Evolutionary conservation across 2,113 vertebrate species (phyloP), one percentile per base, ranked within the genome.

Genomic region (Circaetus cinerascens): DNA sequence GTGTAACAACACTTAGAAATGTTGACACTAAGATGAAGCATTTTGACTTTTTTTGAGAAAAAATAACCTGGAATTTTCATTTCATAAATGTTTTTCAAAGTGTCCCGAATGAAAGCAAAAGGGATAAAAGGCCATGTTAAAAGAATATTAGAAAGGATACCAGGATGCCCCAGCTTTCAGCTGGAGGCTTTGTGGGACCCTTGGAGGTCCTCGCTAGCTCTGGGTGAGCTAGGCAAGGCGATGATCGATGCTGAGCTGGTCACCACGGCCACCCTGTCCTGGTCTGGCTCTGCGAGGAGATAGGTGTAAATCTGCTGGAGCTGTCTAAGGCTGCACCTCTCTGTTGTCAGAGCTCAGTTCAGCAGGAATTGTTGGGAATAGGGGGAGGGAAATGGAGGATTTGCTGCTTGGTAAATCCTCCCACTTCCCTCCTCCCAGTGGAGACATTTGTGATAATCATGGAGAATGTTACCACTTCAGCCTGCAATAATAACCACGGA

Each of bases 401-500:
- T 91, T 94, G 88, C 91, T 93, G 95, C 84, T 73, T 79, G 93
- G 91, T 91, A 85, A 94, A 94, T 95, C 92, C 90, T 95, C 90
- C 94, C 94, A 85, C 90, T 81, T 82, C 8, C 53, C 62, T 96
- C 88, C 86, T 95, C 91, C 92, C 92, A 40, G 68, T 7, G 86
- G 94, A 86, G 83, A 55, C 88, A 68, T 92, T 92, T 95, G 94
- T 88, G 89, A 88, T 95, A 50, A 89, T 91, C 80, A 41, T 36
- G 94, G 94, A 56, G 91, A 88, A 12, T 13, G 56, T 53, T 84
- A 4, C 76, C 88, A 62, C 95, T 91, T 56, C 69, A 95, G 96
- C 57, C 91, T 73, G 91, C 91, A 75, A 25, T 81, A 82, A 76
- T 32, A 91, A 66, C 77, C 77, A 22, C 1, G 62, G 73, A 84